Conservation (phyloP, 2,113 vertebrate genomes). For the Laticauda colubrina region DNA sequence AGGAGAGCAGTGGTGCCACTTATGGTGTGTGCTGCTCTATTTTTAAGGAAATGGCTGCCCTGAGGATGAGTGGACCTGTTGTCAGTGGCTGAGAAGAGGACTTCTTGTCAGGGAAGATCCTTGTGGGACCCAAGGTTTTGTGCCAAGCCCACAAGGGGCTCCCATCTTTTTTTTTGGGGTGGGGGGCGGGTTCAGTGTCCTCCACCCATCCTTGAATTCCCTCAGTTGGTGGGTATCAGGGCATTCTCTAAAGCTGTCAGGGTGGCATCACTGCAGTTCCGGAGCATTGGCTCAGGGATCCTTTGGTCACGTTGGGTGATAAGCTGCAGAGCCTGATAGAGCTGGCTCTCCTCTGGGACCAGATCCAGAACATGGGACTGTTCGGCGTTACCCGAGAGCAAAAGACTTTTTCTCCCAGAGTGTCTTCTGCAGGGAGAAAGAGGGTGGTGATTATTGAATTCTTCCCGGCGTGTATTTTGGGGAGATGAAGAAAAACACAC, state of each 20-base stretch:
- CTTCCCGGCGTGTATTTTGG: slow-evolving; percentile 47
- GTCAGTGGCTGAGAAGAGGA: not conserved
- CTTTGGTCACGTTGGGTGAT: slow-evolving; percentile 54
- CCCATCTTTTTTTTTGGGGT: accelerated
- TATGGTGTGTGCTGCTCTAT: not conserved
- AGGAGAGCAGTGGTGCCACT: not conserved
- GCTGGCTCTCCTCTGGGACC: slow-evolving; percentile 63
- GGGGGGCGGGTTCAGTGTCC: accelerated
- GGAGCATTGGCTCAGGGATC: slow-evolving; percentile 60
- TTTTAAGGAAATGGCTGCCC: not conserved
- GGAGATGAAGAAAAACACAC: slow-evolving; percentile 53
- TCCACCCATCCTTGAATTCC: slow-evolving; percentile 21
- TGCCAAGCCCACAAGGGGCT: accelerated
- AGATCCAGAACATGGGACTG: slow-evolving; percentile 50
- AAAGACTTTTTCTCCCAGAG: slow-evolving; percentile 63
- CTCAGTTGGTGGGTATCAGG: slow-evolving; percentile 48
- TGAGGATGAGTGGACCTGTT: not conserved
- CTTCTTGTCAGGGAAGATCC: accelerated
- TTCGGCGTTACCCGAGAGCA: slow-evolving; percentile 61
- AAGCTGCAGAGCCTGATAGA: slow-evolving; percentile 60
- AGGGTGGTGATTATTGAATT: slow-evolving; percentile 56
- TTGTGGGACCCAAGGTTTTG: accelerated
- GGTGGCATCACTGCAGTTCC: slow-evolving; percentile 46
- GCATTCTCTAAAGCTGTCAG: slow-evolving; percentile 34
- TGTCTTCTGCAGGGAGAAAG: slow-evolving; percentile 55